Percentiles rank a stretch among this genome's conserved stretches.
phyloP scores from a whole-genome alignment of 2,888 invertebrate species.

The Xanthia icteritia region DNA sequence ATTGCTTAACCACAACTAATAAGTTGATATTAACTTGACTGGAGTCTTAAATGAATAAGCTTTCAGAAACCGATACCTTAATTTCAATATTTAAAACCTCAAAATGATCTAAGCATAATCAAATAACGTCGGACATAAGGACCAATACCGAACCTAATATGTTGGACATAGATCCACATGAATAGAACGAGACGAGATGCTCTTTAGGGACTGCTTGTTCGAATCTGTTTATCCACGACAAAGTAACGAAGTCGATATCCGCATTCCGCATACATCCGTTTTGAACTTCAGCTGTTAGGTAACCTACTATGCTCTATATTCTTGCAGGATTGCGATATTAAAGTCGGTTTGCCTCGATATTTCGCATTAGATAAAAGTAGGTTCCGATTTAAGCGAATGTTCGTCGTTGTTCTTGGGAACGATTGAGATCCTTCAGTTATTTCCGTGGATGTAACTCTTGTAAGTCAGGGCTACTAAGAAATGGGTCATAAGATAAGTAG shows the following conservation, averaged over 20 bases:
- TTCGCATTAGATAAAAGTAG: background rate
- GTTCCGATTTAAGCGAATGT: background rate
- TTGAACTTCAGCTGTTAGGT: conserved; percentile 27
- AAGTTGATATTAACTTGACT: too few relatives aligned
- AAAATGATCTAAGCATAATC: too few relatives aligned
- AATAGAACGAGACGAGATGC: background rate
- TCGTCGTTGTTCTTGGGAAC: background rate
- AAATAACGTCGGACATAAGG: too few relatives aligned
- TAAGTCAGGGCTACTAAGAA: background rate
- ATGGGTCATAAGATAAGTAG: background rate
- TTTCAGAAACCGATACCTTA: too few relatives aligned
- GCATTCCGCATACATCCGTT: conserved; percentile 47
- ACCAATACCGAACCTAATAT: background rate
- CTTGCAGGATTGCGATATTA: conserved; percentile 3
- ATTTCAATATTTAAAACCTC: too few relatives aligned
- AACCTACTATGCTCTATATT: background rate
- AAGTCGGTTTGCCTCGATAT: conserved; percentile 3
- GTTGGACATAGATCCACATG: background rate
- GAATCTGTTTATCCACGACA: conserved; percentile 43
- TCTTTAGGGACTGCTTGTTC: conserved; percentile 36
- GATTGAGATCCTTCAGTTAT: background rate
- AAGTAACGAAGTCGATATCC: conserved; percentile 53
- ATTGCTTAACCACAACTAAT: too few relatives aligned
- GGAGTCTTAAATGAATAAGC: too few relatives aligned
- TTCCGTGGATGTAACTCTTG: background rate